Base-by-base conservation (phyloP, 2,113 vertebrate genomes). In the Anarhynchus alexandrinus region DNA sequence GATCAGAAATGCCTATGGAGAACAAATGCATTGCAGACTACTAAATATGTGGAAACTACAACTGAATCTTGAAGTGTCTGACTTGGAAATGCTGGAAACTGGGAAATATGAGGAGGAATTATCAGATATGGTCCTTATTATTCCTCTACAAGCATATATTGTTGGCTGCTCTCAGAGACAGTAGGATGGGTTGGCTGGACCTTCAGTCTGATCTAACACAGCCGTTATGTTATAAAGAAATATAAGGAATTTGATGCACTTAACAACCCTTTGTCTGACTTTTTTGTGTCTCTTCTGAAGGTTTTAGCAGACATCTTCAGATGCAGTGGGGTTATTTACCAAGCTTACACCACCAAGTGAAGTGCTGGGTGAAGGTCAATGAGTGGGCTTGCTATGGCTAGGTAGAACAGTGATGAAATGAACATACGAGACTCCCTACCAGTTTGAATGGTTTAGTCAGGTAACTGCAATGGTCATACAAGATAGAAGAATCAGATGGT, bases 201-300 rank as follows among this genome's bases (percentile, higher is more conserved):
- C 4, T 70, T 65, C 58, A 58, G 10, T 45, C 15, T 90, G 51
- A 77, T 11, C 6, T 25, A 54, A 51, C 15, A 38, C 2, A 52
- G 10, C 1, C 0, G 0, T 69, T 88, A 4, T 15, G 5, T 34
- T 43, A 52, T 9, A 72, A 51, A 82, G 17, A 55, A 30, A 18
- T 65, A 42, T 30, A 27, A 20, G 62, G 62, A 65, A 65, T 42
- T 42, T 9, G 12, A 42, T 30, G 38, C 6, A 4, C 0, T 0
- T 55, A 32, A 55, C 22, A 47, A 4, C 3, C 15, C 11, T 59
- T 43, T 45, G 5, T 32, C 7, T 49, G n/a, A 47, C 10, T n/a
- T 55, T 11, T 72, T 69, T 51, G 6, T 47, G 21, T 49, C 30
- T 62, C 21, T 57, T 65, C 12, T 6, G 30, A 15, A 34, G 16